Conservation (phyloP, 2,888 invertebrate genomes). For the Drosophila conformis region DNA sequence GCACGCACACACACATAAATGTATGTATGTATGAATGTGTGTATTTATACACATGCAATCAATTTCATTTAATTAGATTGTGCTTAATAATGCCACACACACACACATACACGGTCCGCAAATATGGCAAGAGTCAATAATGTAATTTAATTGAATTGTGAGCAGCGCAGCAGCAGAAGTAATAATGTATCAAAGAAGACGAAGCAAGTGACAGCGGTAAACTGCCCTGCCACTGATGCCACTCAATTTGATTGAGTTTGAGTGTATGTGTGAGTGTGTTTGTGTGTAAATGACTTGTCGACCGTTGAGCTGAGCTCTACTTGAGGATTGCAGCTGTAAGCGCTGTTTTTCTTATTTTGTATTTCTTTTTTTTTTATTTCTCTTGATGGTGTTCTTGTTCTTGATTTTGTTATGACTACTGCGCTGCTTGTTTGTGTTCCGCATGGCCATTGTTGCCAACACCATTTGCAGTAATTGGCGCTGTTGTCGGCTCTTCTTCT, state of each 20-base stretch:
- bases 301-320: conserved; percentile 24
- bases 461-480: conserved; percentile 75
- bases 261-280: conserved; percentile 13
- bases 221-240: conserved; percentile 44
- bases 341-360: conserved; percentile 4
- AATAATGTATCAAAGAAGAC: conserved; percentile 22
- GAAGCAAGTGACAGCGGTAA: conserved; percentile 39
- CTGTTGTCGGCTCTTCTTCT: conserved; percentile 34
- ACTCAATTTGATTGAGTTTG: conserved; percentile 55
- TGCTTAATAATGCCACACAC: conserved; percentile 70
- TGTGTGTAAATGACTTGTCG: conserved; percentile 34
- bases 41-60: conserved; percentile 31
- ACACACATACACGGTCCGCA: conserved; percentile 13
- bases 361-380: conserved; percentile 8
- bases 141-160: conserved; percentile 76
- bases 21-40: not conserved
- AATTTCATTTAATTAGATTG: conserved; percentile 77
- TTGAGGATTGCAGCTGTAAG: conserved; percentile 44
- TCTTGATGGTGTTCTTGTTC: conserved; percentile 32
- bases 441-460: conserved; percentile 72
- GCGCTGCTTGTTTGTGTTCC: conserved; percentile 48
- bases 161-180: conserved; percentile 48
- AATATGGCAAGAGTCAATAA: conserved; percentile 55
- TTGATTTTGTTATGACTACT: conserved; percentile 43
- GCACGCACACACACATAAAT: not conserved